Percentiles rank a stretch among this genome's conserved stretches.
Evolutionary conservation across 2,113 vertebrate species (phyloP).

Genomic region (Elachura formosa): DNA sequence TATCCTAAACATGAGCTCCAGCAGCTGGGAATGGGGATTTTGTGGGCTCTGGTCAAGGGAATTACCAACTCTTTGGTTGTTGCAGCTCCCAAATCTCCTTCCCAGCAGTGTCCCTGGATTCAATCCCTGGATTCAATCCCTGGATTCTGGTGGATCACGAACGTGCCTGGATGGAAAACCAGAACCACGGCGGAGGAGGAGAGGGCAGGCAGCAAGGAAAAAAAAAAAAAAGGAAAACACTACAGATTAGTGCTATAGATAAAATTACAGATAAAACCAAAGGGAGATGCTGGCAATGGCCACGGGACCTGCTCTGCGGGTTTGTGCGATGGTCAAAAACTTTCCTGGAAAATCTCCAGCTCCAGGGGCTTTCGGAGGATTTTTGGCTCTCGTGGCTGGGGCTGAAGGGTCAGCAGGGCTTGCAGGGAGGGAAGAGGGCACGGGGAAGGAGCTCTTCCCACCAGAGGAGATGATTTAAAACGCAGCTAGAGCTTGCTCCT

Average conservation of each 20-base stretch:
- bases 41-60: fast-evolving
- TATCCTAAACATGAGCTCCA: background rate
- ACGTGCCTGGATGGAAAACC: no score
- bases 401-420: background rate
- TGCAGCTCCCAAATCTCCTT: background rate
- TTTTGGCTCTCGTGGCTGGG: fast-evolving
- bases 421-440: background rate
- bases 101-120: background rate
- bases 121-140: background rate
- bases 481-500: background rate
- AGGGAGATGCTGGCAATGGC: background rate
- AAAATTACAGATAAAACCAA: background rate
- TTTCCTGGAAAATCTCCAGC: background rate
- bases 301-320: fast-evolving
- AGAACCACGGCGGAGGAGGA: background rate
- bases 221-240: background rate
- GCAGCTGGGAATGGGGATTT: background rate
- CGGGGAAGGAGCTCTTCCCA: background rate
- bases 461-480: fast-evolving
- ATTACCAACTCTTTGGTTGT: background rate
- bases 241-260: no score
- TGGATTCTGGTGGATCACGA: background rate
- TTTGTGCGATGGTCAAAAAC: background rate
- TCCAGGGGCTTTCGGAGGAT: background rate
- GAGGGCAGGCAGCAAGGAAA: background rate